These are phyloP conservation scores for Etheostoma spectabile DNA, from an alignment of 2,113 vertebrate genomes.

Conservation along the genomic window DNA sequence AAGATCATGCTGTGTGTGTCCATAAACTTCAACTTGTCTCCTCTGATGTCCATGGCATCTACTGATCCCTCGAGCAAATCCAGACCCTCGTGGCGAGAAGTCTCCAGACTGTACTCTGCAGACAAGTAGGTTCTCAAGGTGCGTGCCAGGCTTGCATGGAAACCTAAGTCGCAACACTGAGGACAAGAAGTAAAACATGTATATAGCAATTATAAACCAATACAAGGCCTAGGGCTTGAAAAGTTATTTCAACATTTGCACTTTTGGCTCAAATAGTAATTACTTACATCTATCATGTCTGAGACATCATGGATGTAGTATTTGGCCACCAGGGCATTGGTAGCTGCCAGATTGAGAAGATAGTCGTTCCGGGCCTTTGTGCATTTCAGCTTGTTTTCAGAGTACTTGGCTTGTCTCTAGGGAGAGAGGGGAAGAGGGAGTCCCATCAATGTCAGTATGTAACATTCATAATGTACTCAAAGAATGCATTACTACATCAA, in stretches of 20 bases:
- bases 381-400: slow-evolving; percentile 98
- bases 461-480: slow-evolving; percentile 54
- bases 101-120: slow-evolving; percentile 97
- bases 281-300: slow-evolving; percentile 96
- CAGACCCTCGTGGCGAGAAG: slow-evolving; percentile 95
- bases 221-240: background rate
- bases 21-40: slow-evolving; percentile 98
- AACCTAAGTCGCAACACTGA: slow-evolving; percentile 97
- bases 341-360: slow-evolving; percentile 94
- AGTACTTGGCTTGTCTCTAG: slow-evolving; percentile 98
- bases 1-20: slow-evolving; percentile 97
- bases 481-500: slow-evolving; percentile 29
- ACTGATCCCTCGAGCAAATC: slow-evolving; percentile 94
- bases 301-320: slow-evolving; percentile 99
- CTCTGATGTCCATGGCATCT: slow-evolving; percentile 93
- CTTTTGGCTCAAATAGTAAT: background rate
- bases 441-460: slow-evolving; percentile 50
- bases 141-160: slow-evolving; percentile 94
- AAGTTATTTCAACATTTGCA: slow-evolving; percentile 2
- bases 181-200: slow-evolving; percentile 5
- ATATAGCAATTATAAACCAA: background rate
- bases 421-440: slow-evolving; percentile 48
- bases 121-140: slow-evolving; percentile 97
- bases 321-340: slow-evolving; percentile 96
- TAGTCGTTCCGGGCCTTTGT: slow-evolving; percentile 98